phyloP scores from a whole-genome alignment of 1,140 invertebrate genomes.

The Papilio helenus region DNA sequence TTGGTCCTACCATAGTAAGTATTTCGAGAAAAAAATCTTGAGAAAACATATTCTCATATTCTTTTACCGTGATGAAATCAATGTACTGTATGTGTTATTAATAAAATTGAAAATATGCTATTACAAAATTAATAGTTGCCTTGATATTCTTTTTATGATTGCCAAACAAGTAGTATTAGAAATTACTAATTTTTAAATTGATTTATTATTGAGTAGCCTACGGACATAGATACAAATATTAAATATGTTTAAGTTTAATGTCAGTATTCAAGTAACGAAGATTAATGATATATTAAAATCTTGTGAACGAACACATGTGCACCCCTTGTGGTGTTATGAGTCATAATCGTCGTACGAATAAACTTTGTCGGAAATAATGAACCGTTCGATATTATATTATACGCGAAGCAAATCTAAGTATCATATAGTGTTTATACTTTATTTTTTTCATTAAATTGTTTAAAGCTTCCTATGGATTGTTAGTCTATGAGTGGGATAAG shows the following conservation, averaged over 20 bases:
- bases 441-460: neutral
- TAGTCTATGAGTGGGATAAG: neutral
- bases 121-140: too few relatives aligned
- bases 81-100: too few relatives aligned
- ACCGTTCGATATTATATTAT: conserved; percentile 17
- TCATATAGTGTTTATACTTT: neutral
- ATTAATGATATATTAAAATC: neutral
- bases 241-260: neutral
- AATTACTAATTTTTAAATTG: neutral
- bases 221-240: neutral
- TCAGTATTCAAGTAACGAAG: neutral
- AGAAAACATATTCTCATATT: neutral
- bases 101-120: too few relatives aligned
- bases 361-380: conserved; percentile 20
- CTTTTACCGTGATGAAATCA: too few relatives aligned
- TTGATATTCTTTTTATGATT: neutral
- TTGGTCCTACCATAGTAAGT: neutral
- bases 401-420: neutral
- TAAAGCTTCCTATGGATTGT: neutral
- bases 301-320: neutral
- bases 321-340: neutral
- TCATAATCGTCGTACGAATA: conserved; percentile 13
- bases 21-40: neutral
- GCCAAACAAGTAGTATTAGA: neutral
- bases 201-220: neutral